A percentile compares a stretch with the other conserved stretches of the same genome.
Conservation (phyloP, 2,888 invertebrate genomes). For the Ischnus inquisitorius region DNA sequence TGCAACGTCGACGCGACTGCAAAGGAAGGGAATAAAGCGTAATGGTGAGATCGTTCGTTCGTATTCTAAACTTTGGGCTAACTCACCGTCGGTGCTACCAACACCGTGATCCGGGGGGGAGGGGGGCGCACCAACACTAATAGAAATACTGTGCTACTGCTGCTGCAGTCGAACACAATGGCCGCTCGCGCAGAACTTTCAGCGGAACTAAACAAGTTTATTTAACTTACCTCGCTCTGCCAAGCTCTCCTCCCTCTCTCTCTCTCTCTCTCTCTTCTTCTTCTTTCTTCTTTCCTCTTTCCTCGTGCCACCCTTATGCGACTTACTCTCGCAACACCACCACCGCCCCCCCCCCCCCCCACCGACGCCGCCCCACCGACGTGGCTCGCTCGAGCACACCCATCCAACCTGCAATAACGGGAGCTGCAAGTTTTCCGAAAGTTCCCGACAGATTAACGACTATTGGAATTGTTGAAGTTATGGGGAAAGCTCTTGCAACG, state of each 20-base stretch:
- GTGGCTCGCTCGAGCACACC: slow-evolving; percentile 66
- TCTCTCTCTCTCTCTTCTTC: slow-evolving; percentile 46
- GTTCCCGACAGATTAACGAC: slow-evolving; percentile 83
- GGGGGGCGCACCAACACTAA: slow-evolving; percentile 21
- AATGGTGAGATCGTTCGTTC: slow-evolving; percentile 81
- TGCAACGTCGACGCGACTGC: slow-evolving; percentile 68
- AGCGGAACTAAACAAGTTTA: slow-evolving; percentile 84
- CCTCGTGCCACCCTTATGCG: slow-evolving; percentile 52
- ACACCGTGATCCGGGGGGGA: not conserved
- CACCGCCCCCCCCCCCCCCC: too few relatives aligned
- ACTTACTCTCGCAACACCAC: slow-evolving; percentile 47
- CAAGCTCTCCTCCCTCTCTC: slow-evolving; percentile 52
- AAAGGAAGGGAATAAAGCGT: slow-evolving; percentile 82
- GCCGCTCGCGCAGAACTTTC: slow-evolving; percentile 79
- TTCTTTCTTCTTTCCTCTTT: slow-evolving; percentile 61
- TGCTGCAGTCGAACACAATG: slow-evolving; percentile 82
- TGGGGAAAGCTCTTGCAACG: slow-evolving; percentile 71
- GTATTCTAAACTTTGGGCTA: slow-evolving; percentile 81
- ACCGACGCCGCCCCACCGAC: slow-evolving; percentile 59
- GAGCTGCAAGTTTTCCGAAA: slow-evolving; percentile 78
- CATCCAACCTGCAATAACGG: slow-evolving; percentile 80
- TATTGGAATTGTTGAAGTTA: slow-evolving; percentile 83
- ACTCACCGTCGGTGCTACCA: slow-evolving; percentile 70
- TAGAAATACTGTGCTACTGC: slow-evolving; percentile 56
- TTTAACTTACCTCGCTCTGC: slow-evolving; percentile 82